Evolutionary conservation across 2,113 vertebrate genomes (phyloP), one percentile per base, ranked within the genome.

Genomic region (Ptilorrhoa leucosticta): DNA sequence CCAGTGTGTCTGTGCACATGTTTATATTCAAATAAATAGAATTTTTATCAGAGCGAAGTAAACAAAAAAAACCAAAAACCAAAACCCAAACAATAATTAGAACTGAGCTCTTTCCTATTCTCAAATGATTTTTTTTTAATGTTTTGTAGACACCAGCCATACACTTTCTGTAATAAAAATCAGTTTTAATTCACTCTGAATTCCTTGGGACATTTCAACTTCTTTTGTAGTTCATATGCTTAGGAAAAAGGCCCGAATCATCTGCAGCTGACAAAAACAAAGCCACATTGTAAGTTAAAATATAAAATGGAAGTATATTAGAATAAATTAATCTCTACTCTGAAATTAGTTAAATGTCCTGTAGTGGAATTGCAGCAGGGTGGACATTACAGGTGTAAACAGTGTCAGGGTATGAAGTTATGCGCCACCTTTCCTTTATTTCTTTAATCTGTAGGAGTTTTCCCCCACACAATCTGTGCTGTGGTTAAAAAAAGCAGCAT

Each of bases 381-480:
- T 82, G 53, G 87, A 65, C 84, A 86, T 61, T 90, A 76, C n/a
- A 77, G 37, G 16, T 89, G n/a, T 82, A 61, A 82, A 9, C 7
- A 40, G 20, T 60, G 58, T 61, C 71, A 85, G 37, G 2, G 27
- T 48, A 61, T 81, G 53, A 83, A 83, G 21, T 63, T 89, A 70
- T 31, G 44, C 17, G 88, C 86, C 54, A 87, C 88, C 89, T 96
- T 87, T 89, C 60, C 37, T 93, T 89, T 93, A 92, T 92, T 92
- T 83, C 64, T 87, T 93, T 83, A 77, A 80, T 92, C 68, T 73
- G 83, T 96, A 70, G 70, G 79, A 86, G 83, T 66, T 92, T 97
- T 94, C 89, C 94, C 27, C 9, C 89, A 90, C 76, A 94, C 95
- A 96, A 93, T 96, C 94, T 97, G 90, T 92, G 58, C 76, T 75